Evolutionary conservation across 2,113 vertebrate species (phyloP).

Genomic region (Callaeas wilsoni): DNA sequence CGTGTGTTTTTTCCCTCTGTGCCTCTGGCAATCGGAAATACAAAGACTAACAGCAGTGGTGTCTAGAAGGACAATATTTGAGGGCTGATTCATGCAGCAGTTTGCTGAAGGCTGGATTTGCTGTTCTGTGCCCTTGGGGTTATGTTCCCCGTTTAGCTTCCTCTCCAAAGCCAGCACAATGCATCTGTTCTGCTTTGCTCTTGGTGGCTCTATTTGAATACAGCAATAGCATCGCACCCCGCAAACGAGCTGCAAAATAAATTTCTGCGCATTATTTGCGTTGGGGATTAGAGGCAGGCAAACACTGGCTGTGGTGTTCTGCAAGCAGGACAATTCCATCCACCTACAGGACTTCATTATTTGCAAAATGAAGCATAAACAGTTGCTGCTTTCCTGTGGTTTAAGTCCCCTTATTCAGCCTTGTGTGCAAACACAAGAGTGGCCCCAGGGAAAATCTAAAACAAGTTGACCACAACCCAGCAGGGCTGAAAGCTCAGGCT

Average conservation of each 20-base stretch:
- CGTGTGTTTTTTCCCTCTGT: fast-evolving
- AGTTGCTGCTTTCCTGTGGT: background rate
- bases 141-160: constrained; percentile 2
- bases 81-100: background rate
- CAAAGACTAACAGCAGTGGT: background rate
- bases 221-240: background rate
- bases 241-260: background rate
- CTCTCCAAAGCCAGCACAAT: background rate
- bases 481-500: background rate
- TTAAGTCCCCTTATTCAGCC: background rate
- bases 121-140: constrained; percentile 10
- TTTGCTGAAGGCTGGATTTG: constrained; percentile 16
- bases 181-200: constrained; percentile 11
- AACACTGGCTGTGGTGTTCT: background rate
- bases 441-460: background rate
- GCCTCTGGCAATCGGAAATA: background rate
- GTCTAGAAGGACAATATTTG: constrained; percentile 5
- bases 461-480: background rate
- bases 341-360: background rate
- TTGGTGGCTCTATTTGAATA: background rate
- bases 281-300: background rate
- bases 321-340: background rate
- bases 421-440: background rate
- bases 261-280: background rate
- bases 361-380: background rate